phyloP scores from a whole-genome alignment of 2,113 vertebrate species.

The Elephantulus edwardii region DNA sequence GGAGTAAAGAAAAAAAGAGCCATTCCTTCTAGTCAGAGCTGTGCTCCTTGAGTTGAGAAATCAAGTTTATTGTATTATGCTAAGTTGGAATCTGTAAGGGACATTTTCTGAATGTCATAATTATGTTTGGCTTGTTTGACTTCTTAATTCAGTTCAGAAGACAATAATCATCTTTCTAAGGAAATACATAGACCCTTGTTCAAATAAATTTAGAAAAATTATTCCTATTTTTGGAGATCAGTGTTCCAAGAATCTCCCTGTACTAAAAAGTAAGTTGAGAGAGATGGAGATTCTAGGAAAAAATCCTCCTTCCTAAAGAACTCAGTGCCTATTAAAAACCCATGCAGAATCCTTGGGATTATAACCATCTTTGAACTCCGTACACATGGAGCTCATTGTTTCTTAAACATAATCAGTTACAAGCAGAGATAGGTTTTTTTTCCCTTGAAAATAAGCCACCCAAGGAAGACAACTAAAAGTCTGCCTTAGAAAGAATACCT shows the following conservation, averaged over 20 bases:
- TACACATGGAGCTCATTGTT: background rate
- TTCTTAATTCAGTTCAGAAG: background rate
- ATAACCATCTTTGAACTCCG: background rate
- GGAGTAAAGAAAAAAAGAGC: background rate
- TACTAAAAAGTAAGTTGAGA: background rate
- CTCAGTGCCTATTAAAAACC: background rate
- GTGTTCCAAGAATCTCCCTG: background rate
- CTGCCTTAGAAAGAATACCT: background rate
- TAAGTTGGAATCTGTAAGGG: too few relatives aligned
- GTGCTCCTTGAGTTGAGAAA: background rate
- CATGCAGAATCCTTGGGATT: background rate
- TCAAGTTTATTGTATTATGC: too few relatives aligned
- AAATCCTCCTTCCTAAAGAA: too few relatives aligned
- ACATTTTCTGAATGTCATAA: too few relatives aligned
- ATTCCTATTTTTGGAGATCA: background rate
- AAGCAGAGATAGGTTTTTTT: background rate
- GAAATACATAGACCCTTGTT: background rate
- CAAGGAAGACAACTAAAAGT: background rate
- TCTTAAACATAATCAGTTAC: background rate
- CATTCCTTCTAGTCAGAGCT: background rate
- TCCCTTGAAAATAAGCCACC: slow-evolving; percentile 11
- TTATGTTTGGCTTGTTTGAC: too few relatives aligned
- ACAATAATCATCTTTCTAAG: background rate
- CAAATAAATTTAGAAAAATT: background rate
- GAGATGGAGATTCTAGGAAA: background rate